These are phyloP conservation scores for Hyperoplus lanceolatus DNA, from an alignment of 2,797 vertebrate species.

Conservation along the genomic window DNA sequence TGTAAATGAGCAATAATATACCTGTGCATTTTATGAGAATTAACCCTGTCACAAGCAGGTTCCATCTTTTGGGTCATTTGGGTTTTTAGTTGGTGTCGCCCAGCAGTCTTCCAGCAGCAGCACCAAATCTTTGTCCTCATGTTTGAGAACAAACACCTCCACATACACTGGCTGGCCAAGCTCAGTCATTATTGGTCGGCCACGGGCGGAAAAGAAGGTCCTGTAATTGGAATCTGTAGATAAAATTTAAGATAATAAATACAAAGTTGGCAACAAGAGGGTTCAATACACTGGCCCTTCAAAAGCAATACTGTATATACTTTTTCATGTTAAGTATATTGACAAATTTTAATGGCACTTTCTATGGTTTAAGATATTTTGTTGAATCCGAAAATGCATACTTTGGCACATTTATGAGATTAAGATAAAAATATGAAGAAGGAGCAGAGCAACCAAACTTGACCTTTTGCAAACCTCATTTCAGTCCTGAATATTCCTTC, in stretches of 20 bases:
- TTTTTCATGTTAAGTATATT: neutral
- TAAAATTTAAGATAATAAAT: neutral
- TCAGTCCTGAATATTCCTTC: conserved; percentile 61
- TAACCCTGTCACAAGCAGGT: conserved; percentile 69
- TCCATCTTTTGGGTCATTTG: conserved; percentile 64
- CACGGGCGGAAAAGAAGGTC: conserved; percentile 57
- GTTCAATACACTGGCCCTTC: neutral
- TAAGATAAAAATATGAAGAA: neutral
- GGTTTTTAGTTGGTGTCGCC: conserved; percentile 69
- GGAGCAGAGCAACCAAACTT: neutral
- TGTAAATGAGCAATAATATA: neutral
- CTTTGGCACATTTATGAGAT: neutral
- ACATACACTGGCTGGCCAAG: conserved; percentile 70
- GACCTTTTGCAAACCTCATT: conserved; percentile 80
- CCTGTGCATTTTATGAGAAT: neutral
- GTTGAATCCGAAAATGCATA: neutral
- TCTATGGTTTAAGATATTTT: neutral
- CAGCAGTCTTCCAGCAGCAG: conserved; percentile 73
- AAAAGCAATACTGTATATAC: rapidly evolving
- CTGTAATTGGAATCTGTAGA: conserved; percentile 68
- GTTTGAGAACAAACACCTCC: conserved; percentile 72
- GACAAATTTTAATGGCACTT: neutral
- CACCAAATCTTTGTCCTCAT: conserved; percentile 56
- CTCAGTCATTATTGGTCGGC: conserved; percentile 24
- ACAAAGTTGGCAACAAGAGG: neutral